phyloP scores from a whole-genome alignment of 2,113 vertebrate genomes.

The Ascaphus truei region DNA sequence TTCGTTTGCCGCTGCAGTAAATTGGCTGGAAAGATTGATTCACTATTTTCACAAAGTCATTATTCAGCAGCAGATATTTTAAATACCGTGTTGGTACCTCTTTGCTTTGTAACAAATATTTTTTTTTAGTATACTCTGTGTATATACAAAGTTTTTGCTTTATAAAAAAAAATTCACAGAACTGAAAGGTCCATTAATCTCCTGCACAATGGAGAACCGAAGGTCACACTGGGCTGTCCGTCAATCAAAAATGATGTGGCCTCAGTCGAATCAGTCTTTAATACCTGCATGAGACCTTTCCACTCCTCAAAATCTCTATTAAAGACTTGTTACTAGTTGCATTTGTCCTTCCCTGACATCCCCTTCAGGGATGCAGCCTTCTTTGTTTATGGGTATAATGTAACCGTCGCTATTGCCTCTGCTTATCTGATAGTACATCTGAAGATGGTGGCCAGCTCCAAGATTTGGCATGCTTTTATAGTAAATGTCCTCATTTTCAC shows the following conservation, averaged over 20 bases:
- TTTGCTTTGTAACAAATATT: constrained; percentile 85
- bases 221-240: constrained; percentile 58
- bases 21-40: constrained; percentile 71
- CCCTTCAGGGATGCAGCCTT: constrained; percentile 88
- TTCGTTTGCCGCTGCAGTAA: constrained; percentile 83
- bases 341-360: constrained; percentile 98
- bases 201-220: constrained; percentile 63
- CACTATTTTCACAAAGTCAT: constrained; percentile 70
- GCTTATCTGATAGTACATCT: constrained; percentile 97
- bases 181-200: constrained; percentile 69
- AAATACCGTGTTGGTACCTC: constrained; percentile 91
- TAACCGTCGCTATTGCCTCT: constrained; percentile 90
- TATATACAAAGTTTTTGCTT: constrained; percentile 89
- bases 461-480: constrained; percentile 99
- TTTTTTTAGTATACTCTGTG: constrained; percentile 86
- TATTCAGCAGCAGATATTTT: constrained; percentile 81
- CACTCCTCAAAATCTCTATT: constrained; percentile 73
- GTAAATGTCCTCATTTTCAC: constrained; percentile 93
- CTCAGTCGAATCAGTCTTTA: constrained; percentile 55
- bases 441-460: constrained; percentile 85
- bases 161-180: constrained; percentile 72
- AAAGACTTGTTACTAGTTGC: constrained; percentile 98
- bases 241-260: constrained; percentile 51
- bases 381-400: constrained; percentile 93
- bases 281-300: constrained; percentile 59